A percentile compares a stretch with the other conserved stretches of the same genome.
Evolutionary conservation across 2,113 vertebrate genomes (phyloP).

Genomic region (Chaetura pelagica): DNA sequence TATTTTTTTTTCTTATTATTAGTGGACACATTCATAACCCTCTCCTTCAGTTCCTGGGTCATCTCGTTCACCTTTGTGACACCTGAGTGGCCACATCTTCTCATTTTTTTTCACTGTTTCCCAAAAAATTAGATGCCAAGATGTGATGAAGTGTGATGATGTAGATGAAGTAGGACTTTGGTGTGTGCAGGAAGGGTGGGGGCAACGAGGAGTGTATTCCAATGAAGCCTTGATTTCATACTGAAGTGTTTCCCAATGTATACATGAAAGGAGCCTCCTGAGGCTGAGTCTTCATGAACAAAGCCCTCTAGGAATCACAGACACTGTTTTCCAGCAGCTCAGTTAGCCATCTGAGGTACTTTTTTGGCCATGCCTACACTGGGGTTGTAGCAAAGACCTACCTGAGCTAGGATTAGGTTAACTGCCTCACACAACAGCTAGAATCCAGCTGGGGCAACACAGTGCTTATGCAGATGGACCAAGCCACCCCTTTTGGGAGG

Average conservation of each 20-base stretch:
- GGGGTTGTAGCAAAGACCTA: neutral
- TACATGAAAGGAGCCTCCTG: neutral
- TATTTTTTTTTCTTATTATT: neutral
- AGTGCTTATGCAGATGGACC: neutral
- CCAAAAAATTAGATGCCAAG: neutral
- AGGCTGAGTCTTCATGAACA: neutral
- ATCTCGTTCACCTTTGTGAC: neutral
- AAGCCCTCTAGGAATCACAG: neutral
- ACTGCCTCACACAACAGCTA: neutral
- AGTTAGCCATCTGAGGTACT: neutral
- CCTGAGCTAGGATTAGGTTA: neutral
- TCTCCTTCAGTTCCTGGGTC: neutral
- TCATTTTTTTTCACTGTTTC: neutral
- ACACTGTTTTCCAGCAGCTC: neutral
- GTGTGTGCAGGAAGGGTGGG: neutral
- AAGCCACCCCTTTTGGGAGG: neutral
- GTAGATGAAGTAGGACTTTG: neutral
- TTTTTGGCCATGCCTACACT: fast-evolving
- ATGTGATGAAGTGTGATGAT: too few relatives aligned
- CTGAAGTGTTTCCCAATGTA: neutral
- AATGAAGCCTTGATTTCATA: neutral
- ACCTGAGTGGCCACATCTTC: neutral
- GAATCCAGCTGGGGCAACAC: neutral
- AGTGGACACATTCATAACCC: neutral
- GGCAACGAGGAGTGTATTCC: neutral